Base-by-base conservation (phyloP, 2,888 invertebrate genomes). In the Diloba caeruleocephala region DNA sequence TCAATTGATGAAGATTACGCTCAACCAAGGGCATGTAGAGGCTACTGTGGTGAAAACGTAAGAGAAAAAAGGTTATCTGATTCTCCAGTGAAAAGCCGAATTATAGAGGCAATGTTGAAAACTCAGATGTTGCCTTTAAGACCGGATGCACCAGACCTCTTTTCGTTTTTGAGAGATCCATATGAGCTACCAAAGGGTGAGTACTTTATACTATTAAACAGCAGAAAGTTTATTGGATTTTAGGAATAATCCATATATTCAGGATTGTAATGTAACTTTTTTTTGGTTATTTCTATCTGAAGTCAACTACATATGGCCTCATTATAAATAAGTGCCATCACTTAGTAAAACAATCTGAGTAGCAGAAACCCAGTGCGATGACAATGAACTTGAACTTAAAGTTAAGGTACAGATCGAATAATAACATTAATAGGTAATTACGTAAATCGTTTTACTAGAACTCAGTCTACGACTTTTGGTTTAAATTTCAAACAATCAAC, bases 131-230 rank as follows among this genome's bases (percentile, higher is more conserved):
- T 85, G 15, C 70, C 81, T 6, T 45, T 85, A 19, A 75, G 78
- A 26, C 77, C 74, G 0, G 78, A 76, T 5, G 79, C 79, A 52
- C 78, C 79, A 0, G 89, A 90, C 45, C 56, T 86, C 37, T 76
- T 90, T 32, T 71, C 81, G 0, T 62, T 88, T 36, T 59, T 89
- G 26, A 78, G 81, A 52, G 90, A 91, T 51, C 71, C 84, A 56
- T 91, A 89, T 56, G 84, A 87, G 41, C 68, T 91, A 33, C 91
- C 91, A 10, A 85, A 85, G 81, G 90, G 91, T 88, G 68, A 77
- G 85, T 69, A 46, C 26, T 6, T 21, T n/a, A n/a, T n/a, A n/a
- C n/a, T n/a, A n/a, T n/a, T n/a, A 17, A 17, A 17, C 17, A 17
- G n/a, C n/a, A n/a, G n/a, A n/a, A n/a, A n/a, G n/a, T n/a, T n/a